Conservation (phyloP, 2,797 vertebrate genomes). For the Aplochiton taeniatus region DNA sequence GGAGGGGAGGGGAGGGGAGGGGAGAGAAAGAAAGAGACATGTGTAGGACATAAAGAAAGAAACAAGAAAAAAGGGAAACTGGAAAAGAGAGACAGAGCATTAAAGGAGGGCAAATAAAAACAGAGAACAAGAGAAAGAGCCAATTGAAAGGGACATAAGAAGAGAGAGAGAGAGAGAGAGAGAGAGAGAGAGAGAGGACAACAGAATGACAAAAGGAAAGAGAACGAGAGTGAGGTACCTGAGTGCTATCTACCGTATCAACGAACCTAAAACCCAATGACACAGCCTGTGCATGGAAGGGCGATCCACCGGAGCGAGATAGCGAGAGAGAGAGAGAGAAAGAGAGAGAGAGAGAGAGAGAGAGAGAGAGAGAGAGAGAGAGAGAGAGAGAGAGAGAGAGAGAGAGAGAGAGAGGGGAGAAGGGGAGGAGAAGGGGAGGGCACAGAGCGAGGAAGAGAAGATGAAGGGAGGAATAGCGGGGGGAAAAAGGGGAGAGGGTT, state of each 20-base stretch:
- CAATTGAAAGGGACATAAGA: too few relatives aligned
- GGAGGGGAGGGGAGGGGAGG: conserved; percentile 4
- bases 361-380: neutral
- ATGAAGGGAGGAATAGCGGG: neutral
- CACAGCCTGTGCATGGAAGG: conserved; percentile 21
- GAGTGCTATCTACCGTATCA: conserved; percentile 21
- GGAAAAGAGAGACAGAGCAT: conserved; percentile 5
- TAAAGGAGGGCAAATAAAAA: too few relatives aligned
- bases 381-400: conserved; percentile 4
- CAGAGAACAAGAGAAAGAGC: too few relatives aligned
- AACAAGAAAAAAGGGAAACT: neutral
- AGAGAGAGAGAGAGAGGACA: neutral
- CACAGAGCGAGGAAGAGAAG: neutral
- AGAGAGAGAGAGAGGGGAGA: conserved; percentile 9
- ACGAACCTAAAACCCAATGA: conserved; percentile 17
- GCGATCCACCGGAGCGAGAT: conserved; percentile 27
- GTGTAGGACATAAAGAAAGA: neutral
- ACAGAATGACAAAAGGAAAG: neutral
- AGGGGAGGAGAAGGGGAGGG: conserved; percentile 1
- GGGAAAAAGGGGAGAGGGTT: neutral
- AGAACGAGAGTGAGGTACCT: conserved; percentile 1
- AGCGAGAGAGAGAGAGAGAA: neutral
- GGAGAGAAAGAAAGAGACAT: neutral
- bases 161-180: conserved; percentile 9
- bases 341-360: neutral